Evolutionary conservation across 2,797 vertebrate genomes (phyloP), one percentile per base, ranked within the genome.

Genomic region (Cossypha heuglini): DNA sequence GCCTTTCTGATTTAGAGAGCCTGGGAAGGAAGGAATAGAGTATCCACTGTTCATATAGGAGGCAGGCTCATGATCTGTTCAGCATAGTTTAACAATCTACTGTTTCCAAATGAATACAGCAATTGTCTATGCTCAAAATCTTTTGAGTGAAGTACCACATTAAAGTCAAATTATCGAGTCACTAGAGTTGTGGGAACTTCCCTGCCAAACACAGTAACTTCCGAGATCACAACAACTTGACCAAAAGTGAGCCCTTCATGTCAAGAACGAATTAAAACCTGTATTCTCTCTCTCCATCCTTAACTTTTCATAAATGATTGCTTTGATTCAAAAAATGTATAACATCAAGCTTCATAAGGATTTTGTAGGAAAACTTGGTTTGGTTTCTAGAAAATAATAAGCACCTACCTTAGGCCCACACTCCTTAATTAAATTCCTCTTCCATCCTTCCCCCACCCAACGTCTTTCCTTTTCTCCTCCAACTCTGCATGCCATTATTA

Each of bases 341-440:
- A 77, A 43, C 15, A 54, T n/a, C 18, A 66, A 51, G 48, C 5
- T 77, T 78, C 13, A 6, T 31, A 58, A 57, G 26, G 16, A 80
- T 69, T 67, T 49, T 22, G 11, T 28, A 67, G 18, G 57, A 93
- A 89, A 85, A 75, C 1, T 25, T 31, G 1, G 6, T 75, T 80
- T 64, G 7, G 2, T 25, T 78, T 93, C 84, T 16, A 48, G 13
- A 76, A 69, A 88, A 73, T 42, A 68, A 28, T 49, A 76, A 61
- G 8, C 10, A 31, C 2, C 13, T 45, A 63, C 21, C 28, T 69
- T 78, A 33, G 15, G 2, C 9, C 14, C 3, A 5, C 0, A 1
- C 7, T n/a, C 8, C 37, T 91, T 82, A 88, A 96, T 68, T 86
- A 74, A 85, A 72, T 62, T 88, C 37, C 24, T 42, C 86, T 81